phyloP scores from a whole-genome alignment of 2,113 vertebrate species.

The Myrmecobius fasciatus region DNA sequence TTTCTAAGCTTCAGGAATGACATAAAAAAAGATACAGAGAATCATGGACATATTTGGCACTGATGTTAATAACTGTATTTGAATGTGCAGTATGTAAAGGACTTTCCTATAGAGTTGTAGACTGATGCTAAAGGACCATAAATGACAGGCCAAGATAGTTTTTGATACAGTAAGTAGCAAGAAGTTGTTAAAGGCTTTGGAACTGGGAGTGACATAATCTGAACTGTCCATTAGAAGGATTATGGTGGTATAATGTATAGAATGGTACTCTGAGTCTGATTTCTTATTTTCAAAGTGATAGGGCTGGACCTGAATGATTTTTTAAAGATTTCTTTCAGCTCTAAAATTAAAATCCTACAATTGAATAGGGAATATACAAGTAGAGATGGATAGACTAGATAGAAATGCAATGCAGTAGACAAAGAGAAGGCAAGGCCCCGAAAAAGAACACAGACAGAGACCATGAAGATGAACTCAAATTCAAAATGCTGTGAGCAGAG shows the following conservation, averaged over 20 bases:
- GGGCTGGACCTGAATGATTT: background rate
- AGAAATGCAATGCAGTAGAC: background rate
- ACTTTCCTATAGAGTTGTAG: background rate
- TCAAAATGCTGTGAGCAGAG: background rate
- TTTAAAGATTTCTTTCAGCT: background rate
- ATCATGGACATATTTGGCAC: background rate
- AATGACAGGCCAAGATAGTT: background rate
- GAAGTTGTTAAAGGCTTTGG: background rate
- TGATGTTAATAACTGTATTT: background rate
- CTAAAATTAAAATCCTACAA: background rate
- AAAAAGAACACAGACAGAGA: background rate
- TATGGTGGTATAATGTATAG: background rate
- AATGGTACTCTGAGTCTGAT: background rate
- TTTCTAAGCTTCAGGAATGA: background rate
- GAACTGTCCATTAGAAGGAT: background rate
- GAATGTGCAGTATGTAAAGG: too few relatives aligned
- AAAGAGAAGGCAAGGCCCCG: background rate
- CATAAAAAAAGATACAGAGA: background rate
- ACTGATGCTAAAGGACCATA: background rate
- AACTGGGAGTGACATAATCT: background rate
- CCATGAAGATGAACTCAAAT: background rate
- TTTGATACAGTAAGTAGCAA: background rate
- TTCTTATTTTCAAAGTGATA: background rate
- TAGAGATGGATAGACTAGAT: background rate
- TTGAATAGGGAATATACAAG: background rate